These are phyloP conservation scores for Eulithis prunata DNA, from an alignment of 2,888 invertebrate genomes.

Conservation along the genomic window DNA sequence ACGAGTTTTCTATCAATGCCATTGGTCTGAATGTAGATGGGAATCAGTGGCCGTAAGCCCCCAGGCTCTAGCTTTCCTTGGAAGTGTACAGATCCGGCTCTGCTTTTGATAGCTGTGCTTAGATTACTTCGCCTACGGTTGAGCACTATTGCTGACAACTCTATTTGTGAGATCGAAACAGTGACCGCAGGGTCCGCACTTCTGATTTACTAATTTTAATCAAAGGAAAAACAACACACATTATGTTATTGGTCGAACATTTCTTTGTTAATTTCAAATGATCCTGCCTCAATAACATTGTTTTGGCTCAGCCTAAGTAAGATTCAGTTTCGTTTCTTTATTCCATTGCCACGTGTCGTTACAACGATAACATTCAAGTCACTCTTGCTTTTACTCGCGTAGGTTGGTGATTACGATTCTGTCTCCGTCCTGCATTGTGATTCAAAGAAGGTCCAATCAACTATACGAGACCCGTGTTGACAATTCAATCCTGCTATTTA, in stretches of 20 bases:
- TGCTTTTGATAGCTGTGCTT: constrained; percentile 52
- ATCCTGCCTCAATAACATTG: constrained; percentile 22
- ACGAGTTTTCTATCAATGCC: constrained; percentile 19
- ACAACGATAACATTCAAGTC: constrained; percentile 21
- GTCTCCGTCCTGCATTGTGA: constrained; percentile 35
- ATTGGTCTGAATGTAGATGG: constrained; percentile 21
- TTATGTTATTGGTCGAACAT: neutral
- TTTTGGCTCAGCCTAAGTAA: constrained; percentile 8
- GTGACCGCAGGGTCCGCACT: constrained; percentile 12
- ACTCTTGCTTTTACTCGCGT: constrained; percentile 42
- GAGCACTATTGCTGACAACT: constrained; percentile 62
- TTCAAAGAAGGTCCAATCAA: constrained; percentile 42
- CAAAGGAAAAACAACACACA: neutral
- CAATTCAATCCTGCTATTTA: constrained; percentile 45
- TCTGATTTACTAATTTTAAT: constrained; percentile 13
- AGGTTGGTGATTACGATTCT: constrained; percentile 39
- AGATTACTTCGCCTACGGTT: constrained; percentile 69
- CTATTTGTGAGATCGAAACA: constrained; percentile 57
- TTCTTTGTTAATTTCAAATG: neutral
- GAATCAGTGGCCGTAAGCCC: constrained; percentile 20
- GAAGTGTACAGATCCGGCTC: constrained; percentile 30
- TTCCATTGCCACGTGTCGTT: constrained; percentile 27
- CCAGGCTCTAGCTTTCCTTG: constrained; percentile 25
- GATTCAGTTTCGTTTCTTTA: constrained; percentile 27
- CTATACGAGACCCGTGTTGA: constrained; percentile 42